These are phyloP conservation scores for Cotesia vestalis DNA, from an alignment of 1,140 invertebrate genomes.

Conservation along the genomic window DNA sequence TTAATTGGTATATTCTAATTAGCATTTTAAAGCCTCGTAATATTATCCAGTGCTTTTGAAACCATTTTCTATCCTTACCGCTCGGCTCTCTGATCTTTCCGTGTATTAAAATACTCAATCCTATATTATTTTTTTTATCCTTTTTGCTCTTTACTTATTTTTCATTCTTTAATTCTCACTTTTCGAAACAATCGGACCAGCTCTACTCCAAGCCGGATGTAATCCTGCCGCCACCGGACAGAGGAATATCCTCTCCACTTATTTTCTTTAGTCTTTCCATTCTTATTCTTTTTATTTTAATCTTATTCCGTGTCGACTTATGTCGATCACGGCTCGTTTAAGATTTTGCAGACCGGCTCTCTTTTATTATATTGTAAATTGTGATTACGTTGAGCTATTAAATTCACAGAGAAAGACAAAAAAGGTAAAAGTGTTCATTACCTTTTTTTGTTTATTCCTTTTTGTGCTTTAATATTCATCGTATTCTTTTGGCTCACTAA, in stretches of 20 bases:
- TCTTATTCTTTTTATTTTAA: constrained; percentile 31
- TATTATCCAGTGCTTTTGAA: constrained; percentile 37
- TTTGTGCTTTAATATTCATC: constrained; percentile 2
- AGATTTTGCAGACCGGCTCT: constrained; percentile 20
- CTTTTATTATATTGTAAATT: constrained; percentile 36
- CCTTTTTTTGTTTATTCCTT: constrained; percentile 10
- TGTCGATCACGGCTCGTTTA: constrained; percentile 35
- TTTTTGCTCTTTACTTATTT: background rate
- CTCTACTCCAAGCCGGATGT: constrained; percentile 27
- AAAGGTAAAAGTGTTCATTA: background rate
- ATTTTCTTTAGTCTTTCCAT: constrained; percentile 16
- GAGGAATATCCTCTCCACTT: constrained; percentile 34
- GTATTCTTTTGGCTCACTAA: background rate
- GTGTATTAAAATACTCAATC: constrained; percentile 29
- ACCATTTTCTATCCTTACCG: constrained; percentile 5
- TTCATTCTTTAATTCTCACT: constrained; percentile 10
- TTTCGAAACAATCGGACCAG: constrained; percentile 29
- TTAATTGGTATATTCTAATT: constrained; percentile 57
- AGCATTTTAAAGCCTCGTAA: constrained; percentile 40
- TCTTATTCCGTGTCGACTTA: constrained; percentile 31
- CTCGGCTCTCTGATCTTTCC: constrained; percentile 26
- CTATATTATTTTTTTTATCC: constrained; percentile 14
- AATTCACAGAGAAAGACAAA: constrained; percentile 17
- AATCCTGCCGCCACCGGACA: constrained; percentile 27
- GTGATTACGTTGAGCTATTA: constrained; percentile 34